phyloP scores from a whole-genome alignment of 2,113 vertebrate species.

The Xenopus laevis region DNA sequence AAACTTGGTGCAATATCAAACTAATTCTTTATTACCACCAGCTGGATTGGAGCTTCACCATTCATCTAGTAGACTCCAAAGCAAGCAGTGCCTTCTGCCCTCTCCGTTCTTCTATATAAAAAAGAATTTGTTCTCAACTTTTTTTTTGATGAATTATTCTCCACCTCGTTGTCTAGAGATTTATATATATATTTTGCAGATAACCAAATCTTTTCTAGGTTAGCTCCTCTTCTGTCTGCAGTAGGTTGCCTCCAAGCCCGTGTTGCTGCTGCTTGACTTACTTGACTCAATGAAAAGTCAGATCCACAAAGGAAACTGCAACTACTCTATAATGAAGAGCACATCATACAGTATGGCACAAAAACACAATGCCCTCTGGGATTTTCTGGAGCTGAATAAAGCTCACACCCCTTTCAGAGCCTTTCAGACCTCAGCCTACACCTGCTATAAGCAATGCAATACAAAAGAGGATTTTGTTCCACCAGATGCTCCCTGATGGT shows the following conservation, averaged over 20 bases:
- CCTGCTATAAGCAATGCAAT: conserved; percentile 11
- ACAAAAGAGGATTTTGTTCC: conserved; percentile 5
- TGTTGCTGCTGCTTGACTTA: conserved; percentile 3
- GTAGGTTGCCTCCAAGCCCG: too few species aligned
- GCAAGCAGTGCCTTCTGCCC: conserved; percentile 2
- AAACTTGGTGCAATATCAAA: conserved; percentile 24
- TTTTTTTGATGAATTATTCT: conserved; percentile 16
- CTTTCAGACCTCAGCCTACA: background rate
- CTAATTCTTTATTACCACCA: background rate
- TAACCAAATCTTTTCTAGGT: conserved; percentile 39
- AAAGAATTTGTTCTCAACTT: conserved; percentile 7
- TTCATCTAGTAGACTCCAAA: background rate
- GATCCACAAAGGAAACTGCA: conserved; percentile 1
- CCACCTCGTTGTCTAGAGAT: conserved; percentile 7
- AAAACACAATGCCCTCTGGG: conserved; percentile 10
- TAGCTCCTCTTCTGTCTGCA: conserved; percentile 22
- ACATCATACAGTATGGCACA: background rate
- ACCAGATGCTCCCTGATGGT: too few species aligned
- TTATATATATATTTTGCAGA: background rate
- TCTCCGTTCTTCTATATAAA: conserved; percentile 39
- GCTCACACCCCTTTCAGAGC: background rate
- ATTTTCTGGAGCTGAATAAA: background rate
- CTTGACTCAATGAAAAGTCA: conserved; percentile 10
- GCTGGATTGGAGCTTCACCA: conserved; percentile 2
- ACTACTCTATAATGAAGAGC: background rate